Evolutionary conservation across 1,140 invertebrate species (phyloP).

Genomic region (Ips typographus): DNA sequence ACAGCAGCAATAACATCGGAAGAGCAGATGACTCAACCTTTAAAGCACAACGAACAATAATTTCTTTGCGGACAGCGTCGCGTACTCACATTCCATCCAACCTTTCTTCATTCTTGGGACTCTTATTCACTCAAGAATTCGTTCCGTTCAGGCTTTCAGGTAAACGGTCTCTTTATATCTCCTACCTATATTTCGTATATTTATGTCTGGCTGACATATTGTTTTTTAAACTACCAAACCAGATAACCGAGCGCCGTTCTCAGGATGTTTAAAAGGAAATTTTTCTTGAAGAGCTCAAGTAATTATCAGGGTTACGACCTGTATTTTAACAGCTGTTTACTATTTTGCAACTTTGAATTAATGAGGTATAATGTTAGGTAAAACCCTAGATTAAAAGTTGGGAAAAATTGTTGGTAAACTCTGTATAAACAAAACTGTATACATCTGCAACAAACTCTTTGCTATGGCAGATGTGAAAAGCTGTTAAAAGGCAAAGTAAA

Average conservation of each 20-base stretch:
- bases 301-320: too few relatives aligned
- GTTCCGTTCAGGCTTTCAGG: background rate
- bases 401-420: too few relatives aligned
- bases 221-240: background rate
- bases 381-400: too few relatives aligned
- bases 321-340: too few relatives aligned
- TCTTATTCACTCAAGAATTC: conserved; percentile 26
- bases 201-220: background rate
- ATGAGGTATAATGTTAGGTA: too few relatives aligned
- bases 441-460: too few relatives aligned
- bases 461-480: too few relatives aligned
- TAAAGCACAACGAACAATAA: conserved; percentile 22
- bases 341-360: too few relatives aligned
- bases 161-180: conserved; percentile 8
- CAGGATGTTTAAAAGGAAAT: background rate
- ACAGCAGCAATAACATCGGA: conserved; percentile 16
- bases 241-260: background rate
- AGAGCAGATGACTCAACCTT: conserved; percentile 28
- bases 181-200: background rate
- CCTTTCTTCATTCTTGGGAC: conserved; percentile 28
- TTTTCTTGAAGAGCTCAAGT: background rate
- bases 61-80: conserved; percentile 23
- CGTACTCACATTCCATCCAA: conserved; percentile 30
- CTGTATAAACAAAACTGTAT: too few relatives aligned
- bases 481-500: too few relatives aligned